A percentile compares a stretch with the other conserved stretches of the same genome.
phyloP scores from a whole-genome alignment of 2,113 vertebrate genomes.

The Arizona elegans region DNA sequence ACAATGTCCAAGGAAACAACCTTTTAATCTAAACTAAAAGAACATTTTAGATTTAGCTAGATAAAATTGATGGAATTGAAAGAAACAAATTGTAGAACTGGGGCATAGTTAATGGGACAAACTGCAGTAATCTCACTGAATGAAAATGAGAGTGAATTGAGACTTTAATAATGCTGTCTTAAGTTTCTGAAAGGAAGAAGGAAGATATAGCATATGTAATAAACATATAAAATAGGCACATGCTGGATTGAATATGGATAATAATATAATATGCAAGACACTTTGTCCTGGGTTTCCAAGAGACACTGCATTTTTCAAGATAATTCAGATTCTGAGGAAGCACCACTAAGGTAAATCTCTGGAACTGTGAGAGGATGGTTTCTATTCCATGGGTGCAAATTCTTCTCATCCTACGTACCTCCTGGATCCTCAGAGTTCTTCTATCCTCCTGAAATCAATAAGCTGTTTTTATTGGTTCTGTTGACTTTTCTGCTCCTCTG shows the following conservation, averaged over 20 bases:
- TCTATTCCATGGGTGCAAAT: background rate
- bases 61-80: background rate
- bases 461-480: background rate
- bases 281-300: background rate
- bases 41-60: background rate
- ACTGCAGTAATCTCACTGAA: background rate
- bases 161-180: background rate
- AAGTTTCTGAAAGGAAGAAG: background rate
- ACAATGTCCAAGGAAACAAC: background rate
- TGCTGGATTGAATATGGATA: background rate
- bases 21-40: background rate
- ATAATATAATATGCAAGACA: background rate
- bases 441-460: background rate
- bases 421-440: background rate
- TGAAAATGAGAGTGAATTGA: background rate
- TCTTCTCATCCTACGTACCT: background rate
- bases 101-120: background rate
- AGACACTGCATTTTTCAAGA: background rate
- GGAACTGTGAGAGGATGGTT: background rate
- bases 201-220: background rate
- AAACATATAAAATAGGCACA: background rate
- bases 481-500: background rate
- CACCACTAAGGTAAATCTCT: background rate
- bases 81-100: background rate
- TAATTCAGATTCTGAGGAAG: background rate